A percentile compares a stretch with the other conserved stretches of the same genome.
These are phyloP conservation scores for Gymnocephalus cernua DNA, from an alignment of 2,113 vertebrate genomes.

Conservation along the genomic window DNA sequence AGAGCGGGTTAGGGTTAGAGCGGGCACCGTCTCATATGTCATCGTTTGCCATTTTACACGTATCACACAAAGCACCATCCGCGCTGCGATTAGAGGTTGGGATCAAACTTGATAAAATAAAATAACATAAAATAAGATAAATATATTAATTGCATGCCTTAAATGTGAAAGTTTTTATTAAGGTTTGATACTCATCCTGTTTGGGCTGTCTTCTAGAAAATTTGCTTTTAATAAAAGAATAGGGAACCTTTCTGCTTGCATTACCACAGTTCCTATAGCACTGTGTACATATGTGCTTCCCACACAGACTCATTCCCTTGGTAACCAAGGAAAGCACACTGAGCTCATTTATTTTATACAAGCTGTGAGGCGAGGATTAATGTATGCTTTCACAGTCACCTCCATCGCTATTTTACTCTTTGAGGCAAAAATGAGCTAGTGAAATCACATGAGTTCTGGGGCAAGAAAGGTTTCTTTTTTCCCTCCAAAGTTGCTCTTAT, in stretches of 20 bases:
- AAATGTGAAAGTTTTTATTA: background rate
- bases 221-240: constrained; percentile 4
- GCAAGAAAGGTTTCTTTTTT: constrained; percentile 2
- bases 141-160: too few relatives aligned
- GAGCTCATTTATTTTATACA: constrained; percentile 23
- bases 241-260: background rate
- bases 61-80: too few relatives aligned
- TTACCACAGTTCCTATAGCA: constrained; percentile 9
- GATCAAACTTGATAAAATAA: too few relatives aligned
- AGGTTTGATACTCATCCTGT: background rate
- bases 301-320: constrained; percentile 25
- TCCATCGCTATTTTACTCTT: background rate
- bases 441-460: background rate
- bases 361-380: background rate
- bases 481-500: background rate
- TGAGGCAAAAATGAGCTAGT: constrained; percentile 7
- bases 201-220: background rate
- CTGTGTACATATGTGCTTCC: constrained; percentile 15
- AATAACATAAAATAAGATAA: too few relatives aligned
- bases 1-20: too few relatives aligned
- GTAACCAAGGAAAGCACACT: constrained; percentile 29
- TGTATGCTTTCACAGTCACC: constrained; percentile 4
- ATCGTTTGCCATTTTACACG: too few relatives aligned
- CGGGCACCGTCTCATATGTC: too few relatives aligned
- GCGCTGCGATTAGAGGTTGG: too few relatives aligned